Evolutionary conservation across 1,140 invertebrate species (phyloP).

Genomic region (Trachymyrmex septentrionalis): DNA sequence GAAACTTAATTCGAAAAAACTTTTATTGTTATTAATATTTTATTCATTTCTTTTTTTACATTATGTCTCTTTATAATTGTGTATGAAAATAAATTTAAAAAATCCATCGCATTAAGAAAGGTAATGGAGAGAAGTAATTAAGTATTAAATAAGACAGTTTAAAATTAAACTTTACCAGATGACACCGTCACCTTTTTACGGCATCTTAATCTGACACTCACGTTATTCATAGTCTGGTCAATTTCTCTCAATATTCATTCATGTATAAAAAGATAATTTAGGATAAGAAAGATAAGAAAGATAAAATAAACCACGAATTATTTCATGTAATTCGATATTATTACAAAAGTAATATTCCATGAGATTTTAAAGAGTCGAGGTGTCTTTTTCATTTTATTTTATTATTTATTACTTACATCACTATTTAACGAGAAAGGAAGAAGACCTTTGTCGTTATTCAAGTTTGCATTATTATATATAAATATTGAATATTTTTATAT

Average conservation of each 20-base stretch:
- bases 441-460: not conserved
- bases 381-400: not conserved
- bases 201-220: not conserved
- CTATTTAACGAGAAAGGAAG: not conserved
- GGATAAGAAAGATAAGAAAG: too few relatives aligned
- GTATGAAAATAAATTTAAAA: not conserved
- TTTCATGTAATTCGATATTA: not conserved
- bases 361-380: not conserved
- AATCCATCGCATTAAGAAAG: not conserved
- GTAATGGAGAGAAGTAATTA: not conserved
- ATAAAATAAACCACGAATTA: not conserved
- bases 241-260: constrained; percentile 5
- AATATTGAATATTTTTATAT: not conserved
- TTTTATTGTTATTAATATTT: constrained; percentile 1
- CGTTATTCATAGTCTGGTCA: not conserved
- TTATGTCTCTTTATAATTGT: not conserved
- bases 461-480: not conserved
- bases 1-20: not conserved
- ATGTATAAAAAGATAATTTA: not conserved
- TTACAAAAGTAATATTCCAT: not conserved
- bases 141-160: not conserved
- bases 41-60: not conserved
- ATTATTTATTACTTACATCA: constrained; percentile 6
- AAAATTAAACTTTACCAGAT: not conserved
- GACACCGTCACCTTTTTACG: not conserved